Base-by-base conservation (phyloP, 2,888 invertebrate species). In the Sphaerophoria taeniata region DNA sequence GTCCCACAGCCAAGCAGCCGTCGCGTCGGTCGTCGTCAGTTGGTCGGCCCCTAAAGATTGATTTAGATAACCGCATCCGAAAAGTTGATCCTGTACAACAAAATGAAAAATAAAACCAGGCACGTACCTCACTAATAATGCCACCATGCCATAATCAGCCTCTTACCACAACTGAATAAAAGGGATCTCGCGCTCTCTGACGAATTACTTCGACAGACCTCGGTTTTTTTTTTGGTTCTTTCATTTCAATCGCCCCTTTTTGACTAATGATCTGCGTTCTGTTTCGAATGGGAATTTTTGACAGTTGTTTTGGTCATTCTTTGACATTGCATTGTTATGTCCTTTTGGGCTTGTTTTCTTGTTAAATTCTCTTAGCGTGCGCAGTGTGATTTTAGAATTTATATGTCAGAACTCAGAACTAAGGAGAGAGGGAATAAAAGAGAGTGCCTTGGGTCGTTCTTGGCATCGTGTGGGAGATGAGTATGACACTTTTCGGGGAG, bases 71-170 rank as follows among this genome's bases (percentile, higher is more conserved):
- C 85, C 85, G 81, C 81, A 85, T 81, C 85, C 81, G 72, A 85
- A 81, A 73, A 81, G 81, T 81, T 85, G 85, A 85, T 85, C 85
- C 85, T 85, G 80, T 69, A 58, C 81, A 85, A 85, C 85, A 85
- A 81, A 85, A 85, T n/a, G n/a, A n/a, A n/a, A n/a, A n/a, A n/a
- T n/a, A 85, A 85, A 85, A 72, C 85, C 76, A 69, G 76, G 85
- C 85, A 85, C 85, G 85, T 81, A 85, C 81, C 85, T 85, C 81
- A 85, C 85, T 85, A 85, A 85, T 85, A 85, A 85, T 85, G 81
- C 85, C 85, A 85, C 85, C 85, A 81, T 81, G 85, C 61, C 67
- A 73, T 81, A 85, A 85, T 81, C 85, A 81, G 81, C 76, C 71
- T 69, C n/a, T n/a, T 53, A 63, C 43, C 61, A 61, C 45, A n/a